These are phyloP conservation scores for Macroramphosus scolopax DNA, from an alignment of 2,797 vertebrate genomes.

Conservation along the genomic window DNA sequence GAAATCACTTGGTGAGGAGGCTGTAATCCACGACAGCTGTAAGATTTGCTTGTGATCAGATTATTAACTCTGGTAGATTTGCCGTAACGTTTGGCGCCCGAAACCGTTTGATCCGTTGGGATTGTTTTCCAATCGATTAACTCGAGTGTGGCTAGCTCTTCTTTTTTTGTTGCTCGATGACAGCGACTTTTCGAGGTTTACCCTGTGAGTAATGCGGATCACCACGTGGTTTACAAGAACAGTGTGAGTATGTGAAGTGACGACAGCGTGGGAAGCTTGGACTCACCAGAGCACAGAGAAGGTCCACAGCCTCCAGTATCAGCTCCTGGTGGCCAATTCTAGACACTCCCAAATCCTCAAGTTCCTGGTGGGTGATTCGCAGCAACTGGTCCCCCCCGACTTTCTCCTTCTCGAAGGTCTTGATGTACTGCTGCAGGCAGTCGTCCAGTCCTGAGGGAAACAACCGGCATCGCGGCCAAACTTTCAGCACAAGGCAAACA, in stretches of 20 bases:
- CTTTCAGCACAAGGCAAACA: slow-evolving; percentile 24
- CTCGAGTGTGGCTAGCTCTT: too few species aligned
- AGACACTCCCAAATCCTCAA: slow-evolving; percentile 96
- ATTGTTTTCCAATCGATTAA: too few species aligned
- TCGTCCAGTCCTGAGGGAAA: slow-evolving; percentile 89
- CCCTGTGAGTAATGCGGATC: slow-evolving; percentile 15
- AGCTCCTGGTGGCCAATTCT: slow-evolving; percentile 98
- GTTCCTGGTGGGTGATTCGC: slow-evolving; percentile 97
- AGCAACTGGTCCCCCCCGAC: slow-evolving; percentile 96
- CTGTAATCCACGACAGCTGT: slow-evolving; percentile 48
- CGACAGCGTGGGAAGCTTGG: slow-evolving; percentile 30
- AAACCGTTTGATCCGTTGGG: too few species aligned
- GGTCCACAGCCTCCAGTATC: slow-evolving; percentile 96
- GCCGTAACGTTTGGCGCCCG: slow-evolving; percentile 27
- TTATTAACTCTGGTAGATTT: slow-evolving; percentile 41
- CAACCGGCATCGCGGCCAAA: slow-evolving; percentile 21
- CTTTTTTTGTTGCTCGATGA: slow-evolving; percentile 2
- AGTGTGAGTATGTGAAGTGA: slow-evolving; percentile 18
- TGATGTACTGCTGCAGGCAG: slow-evolving; percentile 97
- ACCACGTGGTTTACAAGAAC: too few species aligned
- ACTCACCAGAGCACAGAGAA: slow-evolving; percentile 96
- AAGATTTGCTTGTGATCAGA: slow-evolving; percentile 40
- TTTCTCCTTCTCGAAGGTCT: slow-evolving; percentile 96
- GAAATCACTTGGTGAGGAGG: slow-evolving; percentile 36
- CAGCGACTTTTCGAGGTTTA: slow-evolving; percentile 1